Evolutionary conservation across 2,113 vertebrate genomes (phyloP).

Genomic region (Daboia siamensis): DNA sequence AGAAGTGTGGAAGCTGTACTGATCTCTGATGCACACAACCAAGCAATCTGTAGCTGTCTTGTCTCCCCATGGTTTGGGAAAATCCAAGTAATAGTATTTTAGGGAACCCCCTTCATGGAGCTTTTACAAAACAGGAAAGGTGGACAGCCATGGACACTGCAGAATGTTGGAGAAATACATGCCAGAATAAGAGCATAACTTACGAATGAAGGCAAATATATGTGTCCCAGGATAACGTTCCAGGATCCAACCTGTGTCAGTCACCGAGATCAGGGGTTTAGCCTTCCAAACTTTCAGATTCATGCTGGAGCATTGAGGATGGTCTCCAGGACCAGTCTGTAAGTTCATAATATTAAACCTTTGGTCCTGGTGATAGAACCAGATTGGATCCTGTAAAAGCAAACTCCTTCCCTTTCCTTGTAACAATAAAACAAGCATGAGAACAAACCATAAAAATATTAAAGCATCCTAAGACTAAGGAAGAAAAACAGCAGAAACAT

Average conservation of each 20-base stretch:
- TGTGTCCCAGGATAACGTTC: neutral
- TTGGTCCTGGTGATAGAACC: neutral
- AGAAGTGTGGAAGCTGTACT: no score
- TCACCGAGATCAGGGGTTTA: neutral
- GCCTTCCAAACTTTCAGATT: neutral
- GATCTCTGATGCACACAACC: neutral
- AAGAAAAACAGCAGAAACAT: neutral
- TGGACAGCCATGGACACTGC: neutral
- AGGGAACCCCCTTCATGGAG: neutral
- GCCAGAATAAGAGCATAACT: no score
- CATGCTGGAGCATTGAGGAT: neutral
- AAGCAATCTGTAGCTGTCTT: neutral
- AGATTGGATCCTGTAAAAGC: neutral
- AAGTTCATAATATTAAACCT: neutral
- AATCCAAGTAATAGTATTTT: neutral
- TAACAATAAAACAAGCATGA: neutral
- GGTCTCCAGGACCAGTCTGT: no score
- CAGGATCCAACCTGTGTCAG: neutral
- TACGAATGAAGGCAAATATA: neutral
- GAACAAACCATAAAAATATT: neutral
- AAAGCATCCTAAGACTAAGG: neutral
- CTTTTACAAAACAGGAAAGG: neutral
- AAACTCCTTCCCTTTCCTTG: neutral
- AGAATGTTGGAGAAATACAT: neutral
- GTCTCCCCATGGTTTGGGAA: neutral